Evolutionary conservation across 2,113 vertebrate species (phyloP), one percentile per base, ranked within the genome.

Genomic region (Lutjanus erythropterus): DNA sequence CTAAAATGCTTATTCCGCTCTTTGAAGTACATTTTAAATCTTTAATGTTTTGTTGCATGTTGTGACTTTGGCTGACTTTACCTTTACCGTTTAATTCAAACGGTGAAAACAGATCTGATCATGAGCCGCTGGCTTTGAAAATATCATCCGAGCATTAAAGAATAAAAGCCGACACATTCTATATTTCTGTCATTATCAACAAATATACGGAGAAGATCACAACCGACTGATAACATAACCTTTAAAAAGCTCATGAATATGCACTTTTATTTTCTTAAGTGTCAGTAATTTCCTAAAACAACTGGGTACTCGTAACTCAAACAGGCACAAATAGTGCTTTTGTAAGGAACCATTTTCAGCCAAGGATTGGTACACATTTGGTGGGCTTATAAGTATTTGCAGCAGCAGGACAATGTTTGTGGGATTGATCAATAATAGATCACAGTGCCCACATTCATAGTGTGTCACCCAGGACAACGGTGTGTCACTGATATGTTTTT

Each of bases 1-100:
- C 19, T 72, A 3, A 64, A 37, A 56, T 44, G 15, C 15, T 7
- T 41, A 69, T 29, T 50, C 12, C 14, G 16, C 47, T 27, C 53
- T 73, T 72, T 78, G 39, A 84, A 12, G 46, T 52, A 47, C 44
- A 39, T 0, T 69, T 80, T 53, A 19, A 71, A 66, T 62, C 67
- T 76, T 59, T 23, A 27, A 35, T 71, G 41, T 42, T 25, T 49
- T 67, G 19, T 60, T 44, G 25, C 53, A 46, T 58, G n/a, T 70
- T 33, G 47, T 77, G 35, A 59, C 70, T 70, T n/a, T 66, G 70
- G 47, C 15, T 47, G 60, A 16, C 35, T 37, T 58, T 46, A 33
- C 18, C 33, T 53, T 52, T 46, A n/a, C 10, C n/a, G 4, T 50
- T 78, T 78, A 27, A 35, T 53, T 59, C 6, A 56, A 31, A 71